phyloP scores from a whole-genome alignment of 2,797 vertebrate genomes.

The Gallirallus australis region DNA sequence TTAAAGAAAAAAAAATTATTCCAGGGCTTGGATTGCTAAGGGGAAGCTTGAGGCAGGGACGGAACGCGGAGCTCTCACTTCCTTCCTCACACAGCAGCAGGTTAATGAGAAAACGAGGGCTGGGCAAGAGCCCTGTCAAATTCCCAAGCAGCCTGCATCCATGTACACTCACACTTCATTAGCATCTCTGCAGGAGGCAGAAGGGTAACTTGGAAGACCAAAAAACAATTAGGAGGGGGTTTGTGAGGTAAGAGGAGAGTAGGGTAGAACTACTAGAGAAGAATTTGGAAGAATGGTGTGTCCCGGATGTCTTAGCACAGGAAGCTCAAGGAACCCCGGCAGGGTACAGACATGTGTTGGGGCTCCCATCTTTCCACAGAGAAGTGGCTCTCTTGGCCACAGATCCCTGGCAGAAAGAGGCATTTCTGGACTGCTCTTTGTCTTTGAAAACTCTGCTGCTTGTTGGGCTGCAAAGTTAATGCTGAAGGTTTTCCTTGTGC shows the following conservation, averaged over 20 bases:
- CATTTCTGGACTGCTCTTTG: neutral
- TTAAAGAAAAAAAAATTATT: neutral
- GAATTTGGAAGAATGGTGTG: neutral
- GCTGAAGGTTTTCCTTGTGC: neutral
- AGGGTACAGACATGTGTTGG: neutral
- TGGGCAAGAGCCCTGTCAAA: conserved; percentile 36
- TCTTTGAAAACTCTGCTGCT: neutral
- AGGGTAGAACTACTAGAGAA: neutral
- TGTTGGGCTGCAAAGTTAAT: neutral
- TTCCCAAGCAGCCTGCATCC: conserved; percentile 57
- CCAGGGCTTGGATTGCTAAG: neutral
- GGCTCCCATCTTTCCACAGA: neutral
- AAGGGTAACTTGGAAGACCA: conserved; percentile 9
- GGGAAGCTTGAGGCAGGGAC: neutral
- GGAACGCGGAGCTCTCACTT: neutral
- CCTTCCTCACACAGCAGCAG: conserved; percentile 18
- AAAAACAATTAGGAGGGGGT: conserved; percentile 11
- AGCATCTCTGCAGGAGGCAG: conserved; percentile 12
- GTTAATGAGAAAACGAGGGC: conserved; percentile 59
- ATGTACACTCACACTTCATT: conserved; percentile 49
- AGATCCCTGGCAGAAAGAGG: neutral
- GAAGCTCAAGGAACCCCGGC: neutral
- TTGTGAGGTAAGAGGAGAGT: neutral
- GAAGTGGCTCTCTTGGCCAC: neutral
- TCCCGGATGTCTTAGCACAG: neutral